Evolutionary conservation across 2,888 invertebrate genomes (phyloP).

Genomic region (Oscheius sp.): DNA sequence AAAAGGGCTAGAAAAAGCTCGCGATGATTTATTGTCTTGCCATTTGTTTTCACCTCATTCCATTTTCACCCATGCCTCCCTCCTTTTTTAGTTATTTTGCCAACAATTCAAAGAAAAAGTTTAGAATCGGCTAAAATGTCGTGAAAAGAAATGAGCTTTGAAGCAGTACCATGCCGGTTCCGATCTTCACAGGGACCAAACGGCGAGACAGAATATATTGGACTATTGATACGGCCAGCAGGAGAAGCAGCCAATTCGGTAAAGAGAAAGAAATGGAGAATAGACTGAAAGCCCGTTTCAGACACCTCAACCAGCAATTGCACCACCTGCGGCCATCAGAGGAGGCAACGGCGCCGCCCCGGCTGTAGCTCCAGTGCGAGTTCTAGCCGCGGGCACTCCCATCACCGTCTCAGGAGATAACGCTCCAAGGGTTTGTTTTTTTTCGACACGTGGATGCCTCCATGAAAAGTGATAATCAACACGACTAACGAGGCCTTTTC

Average conservation of each 20-base stretch:
- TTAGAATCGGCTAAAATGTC: conserved; percentile 9
- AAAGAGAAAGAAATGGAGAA: background rate
- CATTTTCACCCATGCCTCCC: background rate
- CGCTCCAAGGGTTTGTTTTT: conserved; percentile 32
- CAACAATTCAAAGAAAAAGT: background rate
- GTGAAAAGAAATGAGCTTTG: conserved; percentile 74
- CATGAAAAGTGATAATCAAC: background rate
- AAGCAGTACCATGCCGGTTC: conserved; percentile 72
- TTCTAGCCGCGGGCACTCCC: conserved; percentile 26
- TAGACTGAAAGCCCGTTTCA: background rate
- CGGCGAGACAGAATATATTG: conserved; percentile 39
- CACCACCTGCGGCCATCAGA: background rate
- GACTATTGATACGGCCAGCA: conserved; percentile 42
- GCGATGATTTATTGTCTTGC: background rate
- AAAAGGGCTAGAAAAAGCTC: too few species aligned
- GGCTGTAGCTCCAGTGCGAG: conserved; percentile 1
- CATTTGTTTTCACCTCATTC: background rate
- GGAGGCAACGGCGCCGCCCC: background rate
- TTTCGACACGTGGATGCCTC: background rate
- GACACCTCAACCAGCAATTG: background rate
- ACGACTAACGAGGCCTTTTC: background rate
- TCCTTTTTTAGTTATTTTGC: background rate
- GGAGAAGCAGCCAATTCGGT: conserved; percentile 10
- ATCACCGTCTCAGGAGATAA: conserved; percentile 34
- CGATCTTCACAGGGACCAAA: conserved; percentile 35